These are phyloP conservation scores for Heptranchias perlo DNA, from an alignment of 2,113 vertebrate genomes.

Conservation along the genomic window DNA sequence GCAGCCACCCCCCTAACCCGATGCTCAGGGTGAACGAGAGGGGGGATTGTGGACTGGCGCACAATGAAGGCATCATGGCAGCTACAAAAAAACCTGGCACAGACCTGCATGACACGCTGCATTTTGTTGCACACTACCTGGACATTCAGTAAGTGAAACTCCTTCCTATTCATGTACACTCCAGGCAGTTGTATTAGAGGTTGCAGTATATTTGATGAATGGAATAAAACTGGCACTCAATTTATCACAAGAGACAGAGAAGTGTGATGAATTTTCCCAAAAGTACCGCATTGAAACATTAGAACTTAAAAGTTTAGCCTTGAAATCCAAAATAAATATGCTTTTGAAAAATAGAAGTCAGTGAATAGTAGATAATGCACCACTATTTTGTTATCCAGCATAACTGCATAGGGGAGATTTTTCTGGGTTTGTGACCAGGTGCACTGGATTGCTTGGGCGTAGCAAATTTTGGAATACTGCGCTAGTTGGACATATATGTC, in stretches of 20 bases:
- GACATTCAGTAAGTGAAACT: background rate
- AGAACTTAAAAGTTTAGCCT: too few species aligned
- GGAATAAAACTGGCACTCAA: background rate
- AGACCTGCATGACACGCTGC: too few species aligned
- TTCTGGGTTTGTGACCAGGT: background rate
- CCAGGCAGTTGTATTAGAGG: background rate
- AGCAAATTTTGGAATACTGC: background rate
- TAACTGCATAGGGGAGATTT: background rate
- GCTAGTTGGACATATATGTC: background rate
- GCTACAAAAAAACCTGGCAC: too few species aligned
- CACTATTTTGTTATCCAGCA: background rate
- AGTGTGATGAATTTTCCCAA: background rate
- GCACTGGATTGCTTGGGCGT: background rate
- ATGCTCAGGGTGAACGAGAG: too few species aligned
- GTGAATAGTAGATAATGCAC: background rate
- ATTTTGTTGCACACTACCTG: too few species aligned
- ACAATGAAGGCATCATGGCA: too few species aligned
- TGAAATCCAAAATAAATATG: background rate
- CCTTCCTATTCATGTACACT: background rate
- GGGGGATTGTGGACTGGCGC: too few species aligned
- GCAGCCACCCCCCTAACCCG: too few species aligned
- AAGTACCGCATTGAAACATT: too few species aligned
- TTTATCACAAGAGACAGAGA: background rate
- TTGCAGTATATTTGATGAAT: background rate
- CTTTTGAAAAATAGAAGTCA: background rate